Base-by-base conservation (phyloP, 2,797 vertebrate genomes). In the Lerista edwardsae region DNA sequence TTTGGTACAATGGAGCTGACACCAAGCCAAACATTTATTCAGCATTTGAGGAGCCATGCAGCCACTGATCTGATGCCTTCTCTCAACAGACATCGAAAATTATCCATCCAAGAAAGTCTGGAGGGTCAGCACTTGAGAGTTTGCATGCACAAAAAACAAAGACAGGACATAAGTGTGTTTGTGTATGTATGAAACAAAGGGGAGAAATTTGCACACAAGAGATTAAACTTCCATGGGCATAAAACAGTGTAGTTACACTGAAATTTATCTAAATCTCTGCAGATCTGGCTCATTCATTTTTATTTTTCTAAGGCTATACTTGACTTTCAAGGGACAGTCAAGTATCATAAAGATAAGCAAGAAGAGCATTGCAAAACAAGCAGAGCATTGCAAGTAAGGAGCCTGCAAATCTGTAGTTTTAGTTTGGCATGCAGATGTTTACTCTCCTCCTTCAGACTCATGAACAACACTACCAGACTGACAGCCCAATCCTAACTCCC, bases 251-350 rank as follows among this genome's bases (percentile, higher is more conserved):
- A 84, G 27, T 72, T 72, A 78, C 75, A 72, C 14, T 17, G 36
- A 55, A 57, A 55, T 68, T 25, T 36, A 61, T 51, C 92, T 91
- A 69, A 90, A 84, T 82, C 69, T 77, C 85, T 86, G 86, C 91
- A 86, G 75, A 93, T 82, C 88, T 83, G 86, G 8, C 82, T 74
- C 88, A 61, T 86, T 90, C 87, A 65, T 55, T 90, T 89, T 84
- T 90, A 67, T 91, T 91, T 68, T 36, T 92, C 91, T 80, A 29
- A 72, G 6, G 8, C 82, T 84, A 88, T 91, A 92, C 86, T 90
- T 75, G 79, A 90, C 87, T 94, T 89, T 59, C 34, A 71, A 51
- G 47, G 47, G 51, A 10, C 2, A 55, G 15, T 55, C 14, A 55
- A 51, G 47, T 51, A 51, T 51, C 9, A 51, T 51, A 51, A 51